phyloP scores from a whole-genome alignment of 2,113 vertebrate species.

The Xiphophorus maculatus region DNA sequence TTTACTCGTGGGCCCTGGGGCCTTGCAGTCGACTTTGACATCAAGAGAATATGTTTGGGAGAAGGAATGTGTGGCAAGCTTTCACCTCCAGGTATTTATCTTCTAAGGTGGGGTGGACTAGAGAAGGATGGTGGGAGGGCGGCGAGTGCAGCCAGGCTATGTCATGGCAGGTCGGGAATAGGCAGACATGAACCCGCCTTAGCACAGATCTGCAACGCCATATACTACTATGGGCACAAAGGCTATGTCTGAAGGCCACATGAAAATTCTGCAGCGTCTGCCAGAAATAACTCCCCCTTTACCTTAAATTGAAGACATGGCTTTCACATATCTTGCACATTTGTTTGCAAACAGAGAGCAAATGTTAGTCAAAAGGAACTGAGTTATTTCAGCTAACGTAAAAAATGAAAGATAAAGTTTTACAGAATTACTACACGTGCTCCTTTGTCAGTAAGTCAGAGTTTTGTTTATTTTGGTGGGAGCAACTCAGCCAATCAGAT shows the following conservation, averaged over 20 bases:
- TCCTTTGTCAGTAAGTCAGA: conserved; percentile 17
- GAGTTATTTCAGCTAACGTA: conserved; percentile 47
- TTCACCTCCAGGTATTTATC: conserved; percentile 95
- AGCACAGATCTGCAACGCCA: conserved; percentile 35
- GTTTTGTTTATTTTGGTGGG: conserved; percentile 26
- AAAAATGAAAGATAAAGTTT: conserved; percentile 13
- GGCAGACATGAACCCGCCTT: conserved; percentile 70
- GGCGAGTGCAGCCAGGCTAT: conserved; percentile 72
- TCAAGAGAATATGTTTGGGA: conserved; percentile 90
- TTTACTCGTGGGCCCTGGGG: conserved; percentile 86
- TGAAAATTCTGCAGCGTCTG: conserved; percentile 38
- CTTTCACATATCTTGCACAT: conserved; percentile 35
- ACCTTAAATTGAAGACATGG: conserved; percentile 26
- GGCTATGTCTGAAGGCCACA: conserved; percentile 34
- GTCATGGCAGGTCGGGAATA: conserved; percentile 76
- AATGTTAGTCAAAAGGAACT: conserved; percentile 34
- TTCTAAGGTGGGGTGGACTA: conserved; percentile 80
- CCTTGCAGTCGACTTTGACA: conserved; percentile 92
- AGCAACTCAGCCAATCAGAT: conserved; percentile 25
- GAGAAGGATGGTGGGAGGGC: conserved; percentile 50
- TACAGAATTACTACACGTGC: conserved; percentile 27
- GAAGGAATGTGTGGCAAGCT: conserved; percentile 94
- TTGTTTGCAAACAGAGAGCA: conserved; percentile 41
- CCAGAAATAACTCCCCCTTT: conserved; percentile 33
- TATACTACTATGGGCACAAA: conserved; percentile 26